Percentiles rank a stretch among this genome's conserved stretches.
Conservation (phyloP, 2,113 vertebrate species). For the Sphaerodactylus townsendi region DNA sequence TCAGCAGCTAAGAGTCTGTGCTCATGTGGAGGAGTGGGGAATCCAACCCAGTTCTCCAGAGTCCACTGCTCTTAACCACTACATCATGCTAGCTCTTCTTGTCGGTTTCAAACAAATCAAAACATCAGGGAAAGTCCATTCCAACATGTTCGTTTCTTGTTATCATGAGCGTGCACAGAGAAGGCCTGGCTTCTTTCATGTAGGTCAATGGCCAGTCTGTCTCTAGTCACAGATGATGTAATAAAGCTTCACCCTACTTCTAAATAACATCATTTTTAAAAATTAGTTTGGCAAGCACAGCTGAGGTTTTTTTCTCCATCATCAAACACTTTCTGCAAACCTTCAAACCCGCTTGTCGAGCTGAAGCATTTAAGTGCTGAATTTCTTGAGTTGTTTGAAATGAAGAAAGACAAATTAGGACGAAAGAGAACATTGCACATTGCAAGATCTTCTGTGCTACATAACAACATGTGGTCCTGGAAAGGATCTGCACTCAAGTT, state of each 20-base stretch:
- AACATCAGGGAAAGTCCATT: background rate
- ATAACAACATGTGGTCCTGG: background rate
- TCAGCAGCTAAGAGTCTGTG: too few species aligned
- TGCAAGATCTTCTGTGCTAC: fast-evolving
- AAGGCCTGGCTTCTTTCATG: fast-evolving
- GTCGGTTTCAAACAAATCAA: conserved; percentile 8
- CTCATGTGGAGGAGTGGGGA: too few species aligned
- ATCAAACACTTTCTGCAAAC: background rate
- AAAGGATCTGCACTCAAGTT: fast-evolving
- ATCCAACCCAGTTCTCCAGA: too few species aligned
- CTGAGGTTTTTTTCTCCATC: background rate
- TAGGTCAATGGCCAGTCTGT: background rate
- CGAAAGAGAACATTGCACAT: fast-evolving
- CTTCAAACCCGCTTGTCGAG: background rate
- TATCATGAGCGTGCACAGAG: background rate
- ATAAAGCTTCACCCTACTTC: background rate
- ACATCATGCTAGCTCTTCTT: too few species aligned
- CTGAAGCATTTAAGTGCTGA: background rate
- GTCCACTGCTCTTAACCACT: too few species aligned
- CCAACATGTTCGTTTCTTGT: conserved; percentile 49
- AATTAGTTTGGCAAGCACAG: background rate
- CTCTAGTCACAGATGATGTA: fast-evolving
- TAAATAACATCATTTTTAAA: fast-evolving
- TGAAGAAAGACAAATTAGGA: background rate
- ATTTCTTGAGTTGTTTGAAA: fast-evolving